A percentile compares a stretch with the other conserved stretches of the same genome.
Conservation (phyloP, 2,797 vertebrate genomes). For the Artibeus jamaicensis region DNA sequence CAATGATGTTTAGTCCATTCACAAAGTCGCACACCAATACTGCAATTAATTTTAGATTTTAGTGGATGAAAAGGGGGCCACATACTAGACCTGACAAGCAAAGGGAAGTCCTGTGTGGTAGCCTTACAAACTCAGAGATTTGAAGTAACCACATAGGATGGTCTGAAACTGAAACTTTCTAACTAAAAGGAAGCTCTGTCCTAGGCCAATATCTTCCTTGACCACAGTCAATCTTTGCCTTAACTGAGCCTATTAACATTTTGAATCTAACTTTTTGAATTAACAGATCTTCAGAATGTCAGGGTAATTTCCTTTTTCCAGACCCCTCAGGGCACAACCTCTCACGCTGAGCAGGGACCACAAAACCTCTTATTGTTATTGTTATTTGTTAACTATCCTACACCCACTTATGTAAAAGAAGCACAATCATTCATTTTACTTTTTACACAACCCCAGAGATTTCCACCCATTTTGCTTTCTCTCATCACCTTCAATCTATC, state of each 20-base stretch:
- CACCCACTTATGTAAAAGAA: neutral
- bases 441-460: neutral
- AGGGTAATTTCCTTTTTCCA: neutral
- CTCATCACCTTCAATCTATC: neutral
- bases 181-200: neutral
- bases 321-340: neutral
- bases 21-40: neutral
- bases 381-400: neutral
- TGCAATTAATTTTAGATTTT: neutral
- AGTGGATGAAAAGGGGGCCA: neutral
- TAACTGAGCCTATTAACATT: neutral
- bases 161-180: neutral
- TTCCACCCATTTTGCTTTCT: neutral
- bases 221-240: neutral
- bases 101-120: neutral
- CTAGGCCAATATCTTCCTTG: neutral
- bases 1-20: neutral
- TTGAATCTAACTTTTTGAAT: neutral
- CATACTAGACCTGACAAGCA: neutral
- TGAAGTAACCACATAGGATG: neutral
- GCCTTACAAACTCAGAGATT: neutral
- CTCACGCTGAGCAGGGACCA: neutral
- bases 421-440: neutral
- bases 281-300: neutral
- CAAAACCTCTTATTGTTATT: neutral